A percentile compares a stretch with the other conserved stretches of the same genome.
Conservation (phyloP, 2,113 vertebrate genomes). For the Procapra przewalskii region DNA sequence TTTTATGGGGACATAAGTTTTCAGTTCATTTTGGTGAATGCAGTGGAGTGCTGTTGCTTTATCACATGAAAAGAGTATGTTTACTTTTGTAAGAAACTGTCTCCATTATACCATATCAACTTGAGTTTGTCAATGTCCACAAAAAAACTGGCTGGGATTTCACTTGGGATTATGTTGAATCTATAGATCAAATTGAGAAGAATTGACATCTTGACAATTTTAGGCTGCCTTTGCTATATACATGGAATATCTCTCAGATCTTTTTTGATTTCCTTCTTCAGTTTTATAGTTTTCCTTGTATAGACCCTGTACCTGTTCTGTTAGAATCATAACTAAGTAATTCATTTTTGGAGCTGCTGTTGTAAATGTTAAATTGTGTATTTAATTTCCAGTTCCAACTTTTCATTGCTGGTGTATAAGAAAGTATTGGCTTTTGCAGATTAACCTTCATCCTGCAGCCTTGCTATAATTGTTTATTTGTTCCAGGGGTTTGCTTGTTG, state of each 20-base stretch:
- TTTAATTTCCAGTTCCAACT: background rate
- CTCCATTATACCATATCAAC: background rate
- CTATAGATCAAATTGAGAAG: background rate
- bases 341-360: background rate
- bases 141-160: background rate
- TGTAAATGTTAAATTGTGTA: background rate
- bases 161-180: background rate
- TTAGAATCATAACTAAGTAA: background rate
- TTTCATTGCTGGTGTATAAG: conserved; percentile 15
- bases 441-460: background rate
- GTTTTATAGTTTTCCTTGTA: background rate
- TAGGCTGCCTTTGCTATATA: background rate
- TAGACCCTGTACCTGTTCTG: background rate
- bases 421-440: background rate
- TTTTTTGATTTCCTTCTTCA: background rate
- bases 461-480: conserved; percentile 2
- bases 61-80: background rate
- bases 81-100: conserved; percentile 22
- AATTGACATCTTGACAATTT: background rate
- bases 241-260: background rate
- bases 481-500: background rate
- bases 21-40: background rate
- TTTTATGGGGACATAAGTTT: background rate
- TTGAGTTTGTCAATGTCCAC: background rate
- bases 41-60: background rate